Evolutionary conservation across 2,888 invertebrate genomes (phyloP).

Genomic region (Ecliptopera silaceata): DNA sequence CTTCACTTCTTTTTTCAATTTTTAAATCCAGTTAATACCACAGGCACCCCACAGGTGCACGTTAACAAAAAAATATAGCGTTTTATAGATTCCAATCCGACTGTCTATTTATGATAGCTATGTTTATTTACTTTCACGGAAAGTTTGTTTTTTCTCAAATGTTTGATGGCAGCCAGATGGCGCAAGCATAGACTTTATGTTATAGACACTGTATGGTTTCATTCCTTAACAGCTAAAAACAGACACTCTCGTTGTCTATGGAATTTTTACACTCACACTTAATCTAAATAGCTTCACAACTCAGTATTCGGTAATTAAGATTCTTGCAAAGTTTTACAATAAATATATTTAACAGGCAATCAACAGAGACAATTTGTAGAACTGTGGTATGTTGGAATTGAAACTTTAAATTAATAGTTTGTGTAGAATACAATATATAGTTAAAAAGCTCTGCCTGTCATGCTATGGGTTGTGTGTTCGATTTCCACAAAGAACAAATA

Average conservation of each 20-base stretch:
- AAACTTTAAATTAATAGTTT: neutral
- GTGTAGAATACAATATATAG: too few relatives aligned
- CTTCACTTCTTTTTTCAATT: neutral
- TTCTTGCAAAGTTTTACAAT: conserved; percentile 57
- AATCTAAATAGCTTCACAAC: conserved; percentile 58
- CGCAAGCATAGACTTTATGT: conserved; percentile 62
- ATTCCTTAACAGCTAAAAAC: conserved; percentile 72
- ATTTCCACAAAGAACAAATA: too few relatives aligned
- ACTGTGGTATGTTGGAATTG: neutral
- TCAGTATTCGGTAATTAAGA: conserved; percentile 57
- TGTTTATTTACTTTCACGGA: conserved; percentile 74
- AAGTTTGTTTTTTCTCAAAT: conserved; percentile 76
- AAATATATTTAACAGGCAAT: conserved; percentile 12
- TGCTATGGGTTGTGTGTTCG: too few relatives aligned
- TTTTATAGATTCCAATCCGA: conserved; percentile 59
- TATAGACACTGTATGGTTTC: conserved; percentile 65
- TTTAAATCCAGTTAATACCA: neutral
- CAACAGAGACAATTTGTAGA: conserved; percentile 4
- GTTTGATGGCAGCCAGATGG: conserved; percentile 79
- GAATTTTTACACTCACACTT: conserved; percentile 68
- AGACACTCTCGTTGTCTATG: conserved; percentile 64
- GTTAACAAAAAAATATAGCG: conserved; percentile 38
- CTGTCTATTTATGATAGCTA: conserved; percentile 66
- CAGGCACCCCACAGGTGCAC: conserved; percentile 8
- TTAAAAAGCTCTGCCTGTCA: too few relatives aligned